Percentiles rank a stretch among this genome's conserved stretches.
Evolutionary conservation across 1,140 invertebrate genomes (phyloP).

Genomic region (Macrobrachium nipponense): DNA sequence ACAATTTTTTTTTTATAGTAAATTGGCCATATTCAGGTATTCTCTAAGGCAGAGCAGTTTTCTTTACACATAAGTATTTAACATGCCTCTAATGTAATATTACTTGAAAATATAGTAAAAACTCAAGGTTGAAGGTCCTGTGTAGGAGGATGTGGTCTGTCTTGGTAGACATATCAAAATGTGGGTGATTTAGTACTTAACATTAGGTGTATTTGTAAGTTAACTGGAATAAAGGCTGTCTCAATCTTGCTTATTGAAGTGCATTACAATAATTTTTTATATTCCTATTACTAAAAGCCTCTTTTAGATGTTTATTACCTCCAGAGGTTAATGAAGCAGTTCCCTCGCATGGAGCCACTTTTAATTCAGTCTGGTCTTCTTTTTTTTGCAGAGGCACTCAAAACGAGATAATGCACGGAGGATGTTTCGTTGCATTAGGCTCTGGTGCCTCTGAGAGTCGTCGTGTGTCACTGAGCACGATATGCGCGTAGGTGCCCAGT

Average conservation of each 20-base stretch:
- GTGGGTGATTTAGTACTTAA: conserved; percentile 19
- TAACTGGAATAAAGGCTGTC: neutral
- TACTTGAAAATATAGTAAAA: too few relatives aligned
- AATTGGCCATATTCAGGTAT: conserved; percentile 39
- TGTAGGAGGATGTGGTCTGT: conserved; percentile 5
- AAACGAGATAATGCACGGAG: conserved; percentile 62
- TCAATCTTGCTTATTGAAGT: conserved; percentile 27
- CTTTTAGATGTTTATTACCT: conserved; percentile 34
- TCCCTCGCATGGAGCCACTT: conserved; percentile 60
- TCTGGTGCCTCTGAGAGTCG: conserved; percentile 60
- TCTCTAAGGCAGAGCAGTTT: neutral
- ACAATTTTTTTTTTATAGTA: conserved; percentile 2
- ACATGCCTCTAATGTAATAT: too few relatives aligned
- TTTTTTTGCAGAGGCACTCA: conserved; percentile 61
- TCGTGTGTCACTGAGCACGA: conserved; percentile 59
- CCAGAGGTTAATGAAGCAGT: conserved; percentile 60
- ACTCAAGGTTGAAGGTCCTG: neutral
- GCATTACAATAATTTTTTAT: conserved; percentile 28
- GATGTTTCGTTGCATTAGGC: conserved; percentile 63
- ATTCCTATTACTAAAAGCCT: conserved; percentile 41
- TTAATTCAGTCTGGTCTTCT: conserved; percentile 63
- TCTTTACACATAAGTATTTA: too few relatives aligned
- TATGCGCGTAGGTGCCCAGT: conserved; percentile 47
- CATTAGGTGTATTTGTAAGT: too few relatives aligned
- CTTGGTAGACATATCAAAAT: conserved; percentile 26